Base-by-base conservation (phyloP, 2,888 invertebrate genomes). In the Tanytarsus gracilentus region DNA sequence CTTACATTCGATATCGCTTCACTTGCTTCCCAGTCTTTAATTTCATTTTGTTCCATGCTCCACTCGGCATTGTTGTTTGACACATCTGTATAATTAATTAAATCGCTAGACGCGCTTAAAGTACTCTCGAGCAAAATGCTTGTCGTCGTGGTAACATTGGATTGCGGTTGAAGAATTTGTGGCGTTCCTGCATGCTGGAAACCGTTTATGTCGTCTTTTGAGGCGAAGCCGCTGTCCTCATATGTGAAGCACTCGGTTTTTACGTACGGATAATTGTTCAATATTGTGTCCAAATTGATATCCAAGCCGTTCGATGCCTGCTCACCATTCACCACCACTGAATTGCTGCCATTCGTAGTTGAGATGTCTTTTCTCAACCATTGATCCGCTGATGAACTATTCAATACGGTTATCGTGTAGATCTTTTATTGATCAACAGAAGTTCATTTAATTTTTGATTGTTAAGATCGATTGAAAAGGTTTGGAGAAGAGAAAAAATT, bases 391-490 rank as follows among this genome's bases (percentile, higher is more conserved):
- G 78, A 74, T 67, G 78, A 72, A 66, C 86, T 86, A 73, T 90
- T 89, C 69, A 91, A 81, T 70, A 90, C 89, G 68, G 90, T 90
- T 64, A 91, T 75, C 61, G 90, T 90, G 72, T 90, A 90, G 69
- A 90, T 90, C 71, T 84, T 83, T 36, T 11, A 29, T 33, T 4
- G 25, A 36, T 14, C 11, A 3, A 29, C 11, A 56, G 44, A 21
- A 36, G 30, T 33, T 36, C 14, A 36, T 36, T n/a, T 36, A 14
- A 36, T 36, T 36, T 36, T 36, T 36, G n/a, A 14, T 36, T 36
- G 36, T 11, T 9, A 4, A 30, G 30, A 30, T 30, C n/a, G 9
- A n/a, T 14, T 14, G 36, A 36, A 11, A 14, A 16, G 33, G n/a
- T n/a, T n/a, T n/a, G n/a, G n/a, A n/a, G 14, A 33, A n/a, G 33